Percentiles rank a stretch among this genome's conserved stretches.
Conservation (phyloP, 2,797 vertebrate genomes). For the Argentina silus region DNA sequence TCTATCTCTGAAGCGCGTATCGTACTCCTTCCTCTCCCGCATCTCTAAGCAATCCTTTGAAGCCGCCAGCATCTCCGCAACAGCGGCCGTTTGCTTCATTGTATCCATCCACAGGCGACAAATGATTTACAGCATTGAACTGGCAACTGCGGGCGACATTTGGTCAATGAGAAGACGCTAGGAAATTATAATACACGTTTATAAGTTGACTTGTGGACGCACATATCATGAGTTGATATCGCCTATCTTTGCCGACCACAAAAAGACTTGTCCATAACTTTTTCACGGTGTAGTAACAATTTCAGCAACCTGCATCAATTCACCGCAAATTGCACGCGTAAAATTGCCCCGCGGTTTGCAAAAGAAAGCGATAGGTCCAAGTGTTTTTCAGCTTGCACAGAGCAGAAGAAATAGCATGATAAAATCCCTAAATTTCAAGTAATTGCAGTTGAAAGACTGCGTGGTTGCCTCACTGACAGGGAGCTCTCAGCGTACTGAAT, state of each 20-base stretch:
- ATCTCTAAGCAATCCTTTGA: conserved; percentile 47
- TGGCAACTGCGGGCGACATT: neutral
- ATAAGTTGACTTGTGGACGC: neutral
- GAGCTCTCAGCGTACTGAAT: conserved; percentile 31
- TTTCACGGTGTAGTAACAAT: neutral
- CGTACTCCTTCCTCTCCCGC: conserved; percentile 59
- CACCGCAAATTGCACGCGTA: conserved; percentile 10
- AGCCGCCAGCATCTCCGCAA: conserved; percentile 48
- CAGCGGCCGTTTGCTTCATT: conserved; percentile 45
- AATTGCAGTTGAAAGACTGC: conserved; percentile 2
- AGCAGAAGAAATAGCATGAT: neutral
- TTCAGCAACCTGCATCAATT: neutral
- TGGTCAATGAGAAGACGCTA: neutral
- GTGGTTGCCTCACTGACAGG: conserved; percentile 5
- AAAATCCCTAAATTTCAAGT: neutral
- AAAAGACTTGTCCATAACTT: conserved; percentile 12
- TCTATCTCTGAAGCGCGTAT: conserved; percentile 53
- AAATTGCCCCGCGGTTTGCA: conserved; percentile 19
- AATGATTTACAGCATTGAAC: conserved; percentile 5
- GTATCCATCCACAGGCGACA: conserved; percentile 21
- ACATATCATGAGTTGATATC: neutral
- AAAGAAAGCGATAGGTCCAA: neutral
- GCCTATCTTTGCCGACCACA: conserved; percentile 13
- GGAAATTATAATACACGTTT: conserved; percentile 9
- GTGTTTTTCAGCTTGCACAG: neutral